Evolutionary conservation across 2,797 vertebrate genomes (phyloP).

Genomic region (Hozukius guyotensis): DNA sequence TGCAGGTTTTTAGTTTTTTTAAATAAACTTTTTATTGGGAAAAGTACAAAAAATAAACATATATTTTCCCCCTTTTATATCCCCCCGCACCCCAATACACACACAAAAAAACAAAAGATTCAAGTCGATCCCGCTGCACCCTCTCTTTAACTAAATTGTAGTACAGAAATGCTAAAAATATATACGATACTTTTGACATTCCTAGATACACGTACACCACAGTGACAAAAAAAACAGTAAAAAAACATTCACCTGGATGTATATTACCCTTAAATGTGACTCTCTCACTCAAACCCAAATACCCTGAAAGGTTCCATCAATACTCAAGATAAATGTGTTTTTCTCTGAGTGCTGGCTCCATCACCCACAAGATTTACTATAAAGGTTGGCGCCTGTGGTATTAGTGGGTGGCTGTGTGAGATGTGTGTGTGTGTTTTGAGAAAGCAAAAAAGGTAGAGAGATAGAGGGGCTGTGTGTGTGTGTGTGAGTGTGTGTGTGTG

Average conservation of each 20-base stretch:
- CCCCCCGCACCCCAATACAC: too few species aligned
- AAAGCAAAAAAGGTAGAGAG: not conserved
- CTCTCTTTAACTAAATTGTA: not conserved
- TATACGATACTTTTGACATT: not conserved
- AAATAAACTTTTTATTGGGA: too few species aligned
- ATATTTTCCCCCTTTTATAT: too few species aligned
- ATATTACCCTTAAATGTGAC: not conserved
- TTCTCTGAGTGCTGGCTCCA: slow-evolving; percentile 36
- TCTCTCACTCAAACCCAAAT: slow-evolving; percentile 15
- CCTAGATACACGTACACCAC: not conserved
- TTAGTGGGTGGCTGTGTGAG: slow-evolving; percentile 27
- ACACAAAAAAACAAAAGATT: not conserved
- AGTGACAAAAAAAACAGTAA: not conserved
- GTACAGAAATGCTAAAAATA: not conserved
- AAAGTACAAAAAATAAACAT: too few species aligned
- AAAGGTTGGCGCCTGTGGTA: slow-evolving; percentile 12
- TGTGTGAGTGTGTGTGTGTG: not conserved
- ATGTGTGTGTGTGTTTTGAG: slow-evolving; percentile 21
- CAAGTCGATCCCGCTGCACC: not conserved
- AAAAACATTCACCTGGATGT: not conserved
- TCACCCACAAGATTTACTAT: slow-evolving; percentile 54
- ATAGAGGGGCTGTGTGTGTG: not conserved
- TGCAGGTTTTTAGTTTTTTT: rapidly evolving
- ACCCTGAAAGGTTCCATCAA: slow-evolving; percentile 16
- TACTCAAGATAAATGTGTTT: slow-evolving; percentile 59